Percentiles rank a stretch among this genome's conserved stretches.
Conservation (phyloP, 37 sponge, comb jelly and placozoan species). For the Halichondria panicea region DNA sequence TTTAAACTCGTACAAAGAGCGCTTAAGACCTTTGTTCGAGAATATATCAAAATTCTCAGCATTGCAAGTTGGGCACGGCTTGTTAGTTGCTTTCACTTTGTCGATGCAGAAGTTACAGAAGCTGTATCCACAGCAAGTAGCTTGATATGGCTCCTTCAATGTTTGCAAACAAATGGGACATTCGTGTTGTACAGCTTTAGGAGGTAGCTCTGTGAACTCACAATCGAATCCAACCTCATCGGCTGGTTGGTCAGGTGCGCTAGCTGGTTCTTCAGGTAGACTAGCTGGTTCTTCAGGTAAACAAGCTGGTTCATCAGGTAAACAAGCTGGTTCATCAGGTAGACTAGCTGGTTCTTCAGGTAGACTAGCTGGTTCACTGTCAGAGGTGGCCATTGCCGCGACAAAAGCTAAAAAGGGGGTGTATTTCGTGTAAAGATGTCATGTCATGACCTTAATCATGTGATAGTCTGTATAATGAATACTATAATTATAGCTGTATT, state of each 20-base stretch:
- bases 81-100: background rate
- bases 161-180: constrained; percentile 25
- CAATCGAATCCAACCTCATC: constrained; percentile 5
- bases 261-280: no score
- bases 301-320: no score
- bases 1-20: constrained; percentile 8
- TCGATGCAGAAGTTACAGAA: constrained; percentile 26
- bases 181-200: constrained; percentile 10
- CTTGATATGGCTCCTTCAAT: constrained; percentile 2
- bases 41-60: background rate
- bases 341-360: no score
- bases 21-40: constrained; percentile 8
- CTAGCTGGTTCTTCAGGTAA: no score
- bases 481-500: no score
- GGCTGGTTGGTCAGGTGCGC: no score
- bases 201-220: constrained; percentile 14
- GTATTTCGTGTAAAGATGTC: background rate
- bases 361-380: no score
- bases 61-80: constrained; percentile 30
- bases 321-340: no score
- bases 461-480: no score
- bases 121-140: constrained; percentile 21
- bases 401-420: no score
- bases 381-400: no score
- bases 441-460: background rate